Evolutionary conservation across 2,113 vertebrate genomes (phyloP).

Genomic region (Acinonyx jubatus): DNA sequence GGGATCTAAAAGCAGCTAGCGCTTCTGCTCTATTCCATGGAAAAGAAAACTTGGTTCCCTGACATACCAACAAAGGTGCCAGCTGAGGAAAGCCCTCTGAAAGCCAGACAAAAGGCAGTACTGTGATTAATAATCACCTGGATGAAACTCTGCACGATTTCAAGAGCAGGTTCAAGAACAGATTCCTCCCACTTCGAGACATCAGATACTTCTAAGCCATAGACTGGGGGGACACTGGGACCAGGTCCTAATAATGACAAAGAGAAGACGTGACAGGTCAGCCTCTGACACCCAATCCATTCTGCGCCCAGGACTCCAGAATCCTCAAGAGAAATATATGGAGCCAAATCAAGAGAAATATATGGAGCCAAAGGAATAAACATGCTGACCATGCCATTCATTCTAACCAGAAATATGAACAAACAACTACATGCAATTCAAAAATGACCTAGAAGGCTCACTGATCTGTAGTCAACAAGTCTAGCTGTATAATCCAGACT

Average conservation of each 20-base stretch:
- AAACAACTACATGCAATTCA: background rate
- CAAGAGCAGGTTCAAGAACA: slow-evolving; percentile 92
- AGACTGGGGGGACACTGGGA: slow-evolving; percentile 90
- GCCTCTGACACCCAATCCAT: background rate
- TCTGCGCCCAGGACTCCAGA: background rate
- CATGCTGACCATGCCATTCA: background rate
- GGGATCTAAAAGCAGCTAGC: slow-evolving; percentile 38
- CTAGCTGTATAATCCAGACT: background rate
- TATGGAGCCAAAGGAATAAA: background rate
- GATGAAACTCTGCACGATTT: slow-evolving; percentile 92
- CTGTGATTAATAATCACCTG: slow-evolving; percentile 87
- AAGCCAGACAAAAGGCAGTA: background rate
- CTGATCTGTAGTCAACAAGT: background rate
- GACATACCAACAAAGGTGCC: background rate
- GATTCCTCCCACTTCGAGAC: slow-evolving; percentile 90
- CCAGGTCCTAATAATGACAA: slow-evolving; percentile 89
- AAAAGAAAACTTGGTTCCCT: background rate
- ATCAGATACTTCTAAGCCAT: slow-evolving; percentile 93
- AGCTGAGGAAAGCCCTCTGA: background rate
- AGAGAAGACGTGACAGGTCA: background rate
- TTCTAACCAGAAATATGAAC: slow-evolving; percentile 43
- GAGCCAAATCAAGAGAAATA: background rate
- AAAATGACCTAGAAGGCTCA: background rate
- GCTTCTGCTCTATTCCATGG: slow-evolving; percentile 15
- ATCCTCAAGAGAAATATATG: background rate